A percentile compares a stretch with the other conserved stretches of the same genome.
Conservation (phyloP, 2,113 vertebrate genomes). For the Oryzias woworae region DNA sequence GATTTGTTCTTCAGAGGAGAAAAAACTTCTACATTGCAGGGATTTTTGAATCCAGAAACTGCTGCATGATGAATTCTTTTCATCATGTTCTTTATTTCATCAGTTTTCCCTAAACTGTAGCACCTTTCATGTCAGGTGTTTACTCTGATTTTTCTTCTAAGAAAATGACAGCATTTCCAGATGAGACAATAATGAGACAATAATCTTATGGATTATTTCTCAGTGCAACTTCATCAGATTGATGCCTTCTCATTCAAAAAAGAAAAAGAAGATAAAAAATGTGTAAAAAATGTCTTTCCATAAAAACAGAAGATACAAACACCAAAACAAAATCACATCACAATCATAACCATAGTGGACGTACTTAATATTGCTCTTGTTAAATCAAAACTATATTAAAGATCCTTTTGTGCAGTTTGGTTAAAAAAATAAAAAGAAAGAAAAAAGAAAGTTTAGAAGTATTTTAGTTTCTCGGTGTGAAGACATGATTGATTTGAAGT, state of each 20-base stretch:
- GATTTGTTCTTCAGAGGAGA: conserved; percentile 25
- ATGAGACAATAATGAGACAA: too few species aligned
- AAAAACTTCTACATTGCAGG: conserved; percentile 14
- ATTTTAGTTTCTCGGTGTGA: conserved; percentile 20
- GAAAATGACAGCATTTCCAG: too few species aligned
- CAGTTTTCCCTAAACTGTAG: neutral
- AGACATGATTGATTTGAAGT: conserved; percentile 24
- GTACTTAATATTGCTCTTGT: conserved; percentile 31
- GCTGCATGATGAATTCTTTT: neutral
- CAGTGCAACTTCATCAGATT: too few species aligned
- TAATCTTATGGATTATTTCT: too few species aligned
- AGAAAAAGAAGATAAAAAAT: neutral
- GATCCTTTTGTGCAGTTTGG: neutral
- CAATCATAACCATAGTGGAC: conserved; percentile 6
- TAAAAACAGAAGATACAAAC: neutral
- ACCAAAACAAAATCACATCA: conserved; percentile 1
- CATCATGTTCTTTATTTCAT: neutral
- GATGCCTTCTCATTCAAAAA: neutral
- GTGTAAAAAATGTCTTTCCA: neutral
- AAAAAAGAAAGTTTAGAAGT: too few species aligned
- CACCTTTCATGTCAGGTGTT: neutral
- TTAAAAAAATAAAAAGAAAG: neutral
- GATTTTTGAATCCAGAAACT: neutral
- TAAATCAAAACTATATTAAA: conserved; percentile 13
- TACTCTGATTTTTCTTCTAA: neutral